Base-by-base conservation (phyloP, 2,797 vertebrate species). In the Pseudomugil gertrudae region DNA sequence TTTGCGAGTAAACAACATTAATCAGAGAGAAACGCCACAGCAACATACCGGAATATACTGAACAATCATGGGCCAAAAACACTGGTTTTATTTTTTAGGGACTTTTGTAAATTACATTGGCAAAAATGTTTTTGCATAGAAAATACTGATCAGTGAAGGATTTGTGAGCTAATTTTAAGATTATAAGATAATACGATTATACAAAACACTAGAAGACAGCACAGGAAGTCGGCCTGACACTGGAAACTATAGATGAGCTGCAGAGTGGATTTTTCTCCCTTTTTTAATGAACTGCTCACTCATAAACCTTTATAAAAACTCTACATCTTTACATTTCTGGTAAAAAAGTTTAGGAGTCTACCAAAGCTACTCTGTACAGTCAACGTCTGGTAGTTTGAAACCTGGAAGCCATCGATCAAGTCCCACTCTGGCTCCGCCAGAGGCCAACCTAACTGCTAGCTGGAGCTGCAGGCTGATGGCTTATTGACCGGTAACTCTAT, bases 401-500 rank as follows among this genome's bases (percentile, higher is more conserved):
- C 67, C 26, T 76, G 71, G 68, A 61, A 66, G 64, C 57, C 73
- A 89, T 83, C 74, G 85, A 89, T 89, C 75, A 81, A 76, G 76
- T 66, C 60, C 33, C 33, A 48, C 76, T 64, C 68, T 75, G 88
- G 75, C 83, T 88, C 80, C 81, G 82, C 71, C 69, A 61, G 43
- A 77, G 48, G 71, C 61, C 57, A 66, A 66, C 60, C 80, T 67
- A 76, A 70, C 74, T 76, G 79, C 72, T 73, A 72, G 83, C 83
- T 78, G 26, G 56, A 77, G 73, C 10, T 73, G 76, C 88, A 35
- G 51, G 36, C 33, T 57, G 40, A n/a, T 47, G 66, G 62, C 74
- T 65, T 89, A 89, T 92, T 88, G 90, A 89, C 78, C 66, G 63
- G 87, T 80, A 87, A 89, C 83, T 75, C 67, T 84, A 87, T 83